Evolutionary conservation across 2,113 vertebrate species (phyloP).

Genomic region (Motacilla alba): DNA sequence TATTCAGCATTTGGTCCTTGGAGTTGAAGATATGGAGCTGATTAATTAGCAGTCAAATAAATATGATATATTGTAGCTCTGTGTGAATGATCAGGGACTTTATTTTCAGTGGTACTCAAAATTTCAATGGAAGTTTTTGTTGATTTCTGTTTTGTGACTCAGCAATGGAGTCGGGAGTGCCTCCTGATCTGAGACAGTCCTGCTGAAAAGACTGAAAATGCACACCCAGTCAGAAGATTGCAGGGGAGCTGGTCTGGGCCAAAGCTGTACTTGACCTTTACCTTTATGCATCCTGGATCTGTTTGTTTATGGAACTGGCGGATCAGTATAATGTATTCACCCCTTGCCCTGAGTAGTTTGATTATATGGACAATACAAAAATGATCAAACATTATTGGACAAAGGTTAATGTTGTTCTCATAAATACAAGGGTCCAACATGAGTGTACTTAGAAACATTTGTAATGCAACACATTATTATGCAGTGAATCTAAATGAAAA

Average conservation of each 20-base stretch:
- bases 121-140: neutral
- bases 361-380: neutral
- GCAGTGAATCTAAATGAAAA: neutral
- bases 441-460: neutral
- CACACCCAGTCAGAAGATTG: neutral
- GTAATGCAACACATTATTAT: neutral
- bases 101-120: neutral
- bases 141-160: neutral
- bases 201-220: neutral
- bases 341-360: neutral
- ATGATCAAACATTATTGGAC: neutral
- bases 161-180: neutral
- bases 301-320: neutral
- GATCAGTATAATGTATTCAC: neutral
- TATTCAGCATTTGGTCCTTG: neutral
- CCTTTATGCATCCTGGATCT: neutral
- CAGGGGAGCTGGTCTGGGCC: neutral
- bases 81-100: neutral
- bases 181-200: neutral
- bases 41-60: neutral
- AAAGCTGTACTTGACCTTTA: neutral
- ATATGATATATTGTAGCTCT: neutral
- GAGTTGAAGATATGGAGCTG: neutral
- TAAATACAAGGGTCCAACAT: neutral
- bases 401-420: neutral